Conservation (phyloP, 2,113 vertebrate species). For the Chiloscyllium plagiosum region DNA sequence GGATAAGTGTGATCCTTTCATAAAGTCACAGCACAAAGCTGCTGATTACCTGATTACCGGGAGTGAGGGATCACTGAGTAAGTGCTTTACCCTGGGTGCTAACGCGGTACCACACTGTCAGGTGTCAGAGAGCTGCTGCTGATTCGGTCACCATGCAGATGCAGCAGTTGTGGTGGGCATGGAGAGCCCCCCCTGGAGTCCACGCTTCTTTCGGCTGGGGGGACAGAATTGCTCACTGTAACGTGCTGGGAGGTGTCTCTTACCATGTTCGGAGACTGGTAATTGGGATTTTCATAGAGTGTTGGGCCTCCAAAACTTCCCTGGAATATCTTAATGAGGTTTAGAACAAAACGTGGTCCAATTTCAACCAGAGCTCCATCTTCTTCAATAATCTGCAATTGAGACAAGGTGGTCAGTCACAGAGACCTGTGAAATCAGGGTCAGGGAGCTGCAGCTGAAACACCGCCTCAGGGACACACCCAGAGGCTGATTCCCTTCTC, state of each 20-base stretch:
- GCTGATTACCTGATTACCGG: no score
- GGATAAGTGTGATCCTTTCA: not conserved
- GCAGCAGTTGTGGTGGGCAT: no score
- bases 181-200: not conserved
- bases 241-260: slow-evolving; percentile 24
- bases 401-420: not conserved
- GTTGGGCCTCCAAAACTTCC: slow-evolving; percentile 95
- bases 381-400: slow-evolving; percentile 85
- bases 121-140: no score
- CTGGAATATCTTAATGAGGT: slow-evolving; percentile 91
- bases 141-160: no score
- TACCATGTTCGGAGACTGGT: slow-evolving; percentile 88
- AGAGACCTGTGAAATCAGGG: not conserved
- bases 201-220: not conserved
- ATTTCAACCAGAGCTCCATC: slow-evolving; percentile 89
- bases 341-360: slow-evolving; percentile 90
- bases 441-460: no score
- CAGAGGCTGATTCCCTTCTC: no score
- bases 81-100: no score
- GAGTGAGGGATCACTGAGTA: no score
- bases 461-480: no score
- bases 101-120: no score
- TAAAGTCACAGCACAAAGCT: no score
- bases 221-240: not conserved
- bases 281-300: slow-evolving; percentile 82